Conservation (phyloP, 2,113 vertebrate species). For the Todiramphus chloris region DNA sequence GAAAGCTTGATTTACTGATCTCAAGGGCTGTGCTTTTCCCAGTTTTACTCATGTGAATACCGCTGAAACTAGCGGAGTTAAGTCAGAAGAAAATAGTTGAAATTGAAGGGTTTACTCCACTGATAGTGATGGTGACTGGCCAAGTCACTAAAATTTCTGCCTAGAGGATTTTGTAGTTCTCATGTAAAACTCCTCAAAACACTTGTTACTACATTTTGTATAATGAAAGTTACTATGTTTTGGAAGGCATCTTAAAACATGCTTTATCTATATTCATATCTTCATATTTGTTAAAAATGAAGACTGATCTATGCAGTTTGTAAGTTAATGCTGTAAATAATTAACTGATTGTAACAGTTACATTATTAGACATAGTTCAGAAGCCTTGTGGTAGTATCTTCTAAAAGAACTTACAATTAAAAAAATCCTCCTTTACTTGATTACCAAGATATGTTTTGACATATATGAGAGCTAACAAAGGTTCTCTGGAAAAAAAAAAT, state of each 20-base stretch:
- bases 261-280: neutral
- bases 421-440: neutral
- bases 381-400: neutral
- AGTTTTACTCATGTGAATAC: neutral
- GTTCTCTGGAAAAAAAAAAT: neutral
- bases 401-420: neutral
- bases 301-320: neutral
- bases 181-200: neutral
- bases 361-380: neutral
- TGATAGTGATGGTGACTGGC: neutral
- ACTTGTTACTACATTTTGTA: neutral
- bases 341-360: neutral
- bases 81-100: neutral
- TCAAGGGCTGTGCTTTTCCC: neutral
- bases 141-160: neutral
- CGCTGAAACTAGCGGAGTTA: neutral
- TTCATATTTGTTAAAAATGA: neutral
- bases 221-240: neutral
- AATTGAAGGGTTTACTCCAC: neutral
- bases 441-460: neutral
- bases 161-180: neutral
- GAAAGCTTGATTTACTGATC: neutral
- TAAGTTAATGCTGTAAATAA: neutral
- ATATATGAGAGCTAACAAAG: neutral
- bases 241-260: neutral